phyloP scores from a whole-genome alignment of 2,888 invertebrate species.

The Sisyra terminalis region DNA sequence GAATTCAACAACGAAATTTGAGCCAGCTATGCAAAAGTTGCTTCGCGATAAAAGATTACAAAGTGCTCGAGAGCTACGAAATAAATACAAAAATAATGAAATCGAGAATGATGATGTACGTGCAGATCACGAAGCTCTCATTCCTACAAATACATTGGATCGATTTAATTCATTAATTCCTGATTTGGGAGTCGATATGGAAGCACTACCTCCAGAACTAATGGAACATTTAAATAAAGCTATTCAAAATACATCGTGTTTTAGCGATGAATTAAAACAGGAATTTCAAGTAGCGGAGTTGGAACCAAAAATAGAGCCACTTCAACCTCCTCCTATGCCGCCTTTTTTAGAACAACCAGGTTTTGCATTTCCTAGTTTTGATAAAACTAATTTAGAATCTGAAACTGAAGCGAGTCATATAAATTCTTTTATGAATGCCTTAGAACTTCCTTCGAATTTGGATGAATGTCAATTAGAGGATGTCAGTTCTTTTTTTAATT shows the following conservation, averaged over 20 bases:
- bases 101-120: conserved; percentile 8
- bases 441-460: conserved; percentile 8
- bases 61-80: conserved; percentile 22
- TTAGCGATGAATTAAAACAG: neutral
- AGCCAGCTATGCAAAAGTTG: conserved; percentile 21
- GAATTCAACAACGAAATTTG: conserved; percentile 17
- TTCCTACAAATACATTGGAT: neutral
- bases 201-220: neutral
- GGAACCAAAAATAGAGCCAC: neutral
- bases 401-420: neutral
- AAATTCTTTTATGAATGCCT: neutral
- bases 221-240: neutral
- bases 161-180: neutral
- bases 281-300: neutral
- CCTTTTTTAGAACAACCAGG: neutral
- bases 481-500: conserved; percentile 8
- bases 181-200: neutral
- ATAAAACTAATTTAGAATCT: neutral
- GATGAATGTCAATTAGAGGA: conserved; percentile 7
- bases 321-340: neutral
- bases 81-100: conserved; percentile 18
- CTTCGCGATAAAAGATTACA: conserved; percentile 23
- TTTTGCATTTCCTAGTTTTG: neutral
- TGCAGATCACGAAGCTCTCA: conserved; percentile 1
- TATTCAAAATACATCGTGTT: neutral